Evolutionary conservation across 2,113 vertebrate species (phyloP), one percentile per base, ranked within the genome.

Genomic region (Panthera uncia): DNA sequence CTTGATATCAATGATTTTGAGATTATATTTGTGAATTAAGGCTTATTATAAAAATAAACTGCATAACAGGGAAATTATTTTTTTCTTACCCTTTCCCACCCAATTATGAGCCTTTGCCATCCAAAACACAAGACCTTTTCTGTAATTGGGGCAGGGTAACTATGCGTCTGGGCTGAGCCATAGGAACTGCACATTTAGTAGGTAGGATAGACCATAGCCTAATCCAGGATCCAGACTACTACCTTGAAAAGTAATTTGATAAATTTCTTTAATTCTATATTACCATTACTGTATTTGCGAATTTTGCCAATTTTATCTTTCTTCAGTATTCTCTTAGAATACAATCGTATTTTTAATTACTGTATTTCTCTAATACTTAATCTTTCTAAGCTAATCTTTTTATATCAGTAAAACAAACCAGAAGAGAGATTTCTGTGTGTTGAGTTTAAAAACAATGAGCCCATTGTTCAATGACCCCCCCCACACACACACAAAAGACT

Each of bases 401-500:
- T 71, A 23, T 45, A 25, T 82, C 6, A 9, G 14, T 50, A 91
- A 91, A 85, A 79, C 45, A 15, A 88, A 92, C 76, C 63, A 68
- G 0, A 68, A 76, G 94, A 94, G 6, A 38, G 5, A 83, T 97
- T 96, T 97, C 91, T 97, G 18, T 89, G 82, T 96, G 36, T 11
- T 88, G 29, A n/a, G 25, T 52, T 52, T 73, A 13, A 85, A 83
- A 89, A 89, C 14, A 93, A 16, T 0, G 11, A 68, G 0, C 13
- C 19, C 38, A 15, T 68, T 92, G 2, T 71, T 38, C 23, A 41
- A 10, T 38, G n/a, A 68, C 19, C 15, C 1, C 1, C 21, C 33
- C 13, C 38, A 38, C 38, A 38, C 38, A 38, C 11, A 50, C 1
- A 65, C 12, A 66, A 84, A 80, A 73, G 16, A 65, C 6, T 36